phyloP scores from a whole-genome alignment of 1,140 invertebrate genomes.

The Dinoponera quadriceps region DNA sequence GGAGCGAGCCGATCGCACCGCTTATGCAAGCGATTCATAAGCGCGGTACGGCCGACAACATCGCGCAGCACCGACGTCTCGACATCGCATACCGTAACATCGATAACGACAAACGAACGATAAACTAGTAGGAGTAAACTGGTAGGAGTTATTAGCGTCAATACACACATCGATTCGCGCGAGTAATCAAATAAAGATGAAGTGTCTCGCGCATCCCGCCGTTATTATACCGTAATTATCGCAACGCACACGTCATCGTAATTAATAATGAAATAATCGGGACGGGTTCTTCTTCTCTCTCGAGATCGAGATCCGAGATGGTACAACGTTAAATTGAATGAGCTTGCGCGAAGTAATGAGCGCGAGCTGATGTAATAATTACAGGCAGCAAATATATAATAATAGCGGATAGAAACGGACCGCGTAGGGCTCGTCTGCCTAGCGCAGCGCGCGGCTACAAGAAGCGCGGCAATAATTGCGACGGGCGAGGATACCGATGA shows the following conservation, averaged over 20 bases:
- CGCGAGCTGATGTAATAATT: constrained; percentile 8
- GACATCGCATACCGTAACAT: constrained; percentile 22
- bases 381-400: constrained; percentile 46
- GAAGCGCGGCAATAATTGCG: constrained; percentile 18
- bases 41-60: constrained; percentile 15
- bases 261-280: constrained; percentile 41
- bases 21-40: constrained; percentile 71
- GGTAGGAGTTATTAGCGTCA: not conserved
- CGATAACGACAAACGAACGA: constrained; percentile 35
- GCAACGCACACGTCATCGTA: constrained; percentile 16
- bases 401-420: constrained; percentile 6
- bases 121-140: constrained; percentile 1
- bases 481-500: not conserved
- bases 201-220: not conserved
- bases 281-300: not conserved
- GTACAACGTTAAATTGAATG: constrained; percentile 30
- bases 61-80: not conserved
- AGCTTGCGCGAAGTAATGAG: not conserved
- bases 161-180: not conserved
- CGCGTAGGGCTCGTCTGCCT: constrained; percentile 22
- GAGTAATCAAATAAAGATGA: not conserved
- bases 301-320: not conserved
- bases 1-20: constrained; percentile 56
- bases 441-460: not conserved
- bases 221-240: constrained; percentile 3